A percentile compares a stretch with the other conserved stretches of the same genome.
These are phyloP conservation scores for Pelagia noctiluca DNA, from an alignment of 30 jellyfish, hydroid and myxozoan species.

Conservation along the genomic window DNA sequence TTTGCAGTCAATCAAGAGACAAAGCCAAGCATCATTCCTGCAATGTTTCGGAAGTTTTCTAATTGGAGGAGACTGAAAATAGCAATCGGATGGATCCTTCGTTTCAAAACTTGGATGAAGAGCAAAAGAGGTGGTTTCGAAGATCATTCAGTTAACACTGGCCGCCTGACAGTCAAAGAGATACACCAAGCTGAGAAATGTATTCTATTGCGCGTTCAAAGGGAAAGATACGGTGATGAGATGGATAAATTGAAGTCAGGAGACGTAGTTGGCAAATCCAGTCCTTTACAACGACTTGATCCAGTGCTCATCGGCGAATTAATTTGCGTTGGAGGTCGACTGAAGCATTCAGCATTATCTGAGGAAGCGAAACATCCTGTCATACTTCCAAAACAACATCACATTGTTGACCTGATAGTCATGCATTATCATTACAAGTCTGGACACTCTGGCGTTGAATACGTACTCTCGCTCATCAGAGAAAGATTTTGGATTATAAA, in stretches of 20 bases:
- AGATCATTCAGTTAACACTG: not conserved
- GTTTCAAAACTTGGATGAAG: no score
- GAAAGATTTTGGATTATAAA: conserved; percentile 44
- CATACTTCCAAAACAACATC: conserved; percentile 35
- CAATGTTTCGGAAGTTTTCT: not conserved
- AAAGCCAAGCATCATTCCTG: not conserved
- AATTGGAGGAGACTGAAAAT: no score
- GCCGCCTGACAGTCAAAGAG: no score
- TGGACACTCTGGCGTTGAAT: conserved; percentile 23
- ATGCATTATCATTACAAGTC: conserved; percentile 7
- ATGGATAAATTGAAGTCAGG: no score
- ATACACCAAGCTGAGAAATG: no score
- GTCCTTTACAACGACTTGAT: no score
- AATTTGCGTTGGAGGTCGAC: no score
- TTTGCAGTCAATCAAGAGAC: not conserved
- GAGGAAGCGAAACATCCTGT: conserved; percentile 33
- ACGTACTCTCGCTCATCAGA: conserved; percentile 31
- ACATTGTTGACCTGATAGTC: conserved; percentile 24
- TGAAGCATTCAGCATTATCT: not conserved
- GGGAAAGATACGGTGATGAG: no score
- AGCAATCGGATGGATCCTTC: no score
- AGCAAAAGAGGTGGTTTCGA: not conserved
- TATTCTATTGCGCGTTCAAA: no score
- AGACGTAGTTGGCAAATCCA: no score
- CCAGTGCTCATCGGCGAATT: no score